Conservation (phyloP, 2,113 vertebrate genomes). For the Carettochelys insculpta region DNA sequence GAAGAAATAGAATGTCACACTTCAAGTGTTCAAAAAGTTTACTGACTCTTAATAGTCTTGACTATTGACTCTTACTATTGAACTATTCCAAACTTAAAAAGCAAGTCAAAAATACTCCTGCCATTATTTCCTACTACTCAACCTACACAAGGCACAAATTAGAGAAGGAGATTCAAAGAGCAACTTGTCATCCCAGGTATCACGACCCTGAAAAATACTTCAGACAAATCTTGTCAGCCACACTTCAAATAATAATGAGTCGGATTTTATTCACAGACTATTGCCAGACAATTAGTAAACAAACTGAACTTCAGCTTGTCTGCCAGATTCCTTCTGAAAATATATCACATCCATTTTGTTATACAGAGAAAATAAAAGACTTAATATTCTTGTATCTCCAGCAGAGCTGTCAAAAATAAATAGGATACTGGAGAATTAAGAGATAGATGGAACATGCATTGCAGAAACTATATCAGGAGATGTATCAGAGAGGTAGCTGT, state of each 20-base stretch:
- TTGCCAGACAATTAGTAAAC: background rate
- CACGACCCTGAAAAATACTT: background rate
- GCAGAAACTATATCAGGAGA: background rate
- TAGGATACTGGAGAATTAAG: background rate
- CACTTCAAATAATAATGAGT: background rate
- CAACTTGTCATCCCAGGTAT: background rate
- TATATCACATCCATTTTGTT: background rate
- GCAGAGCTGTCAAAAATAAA: background rate
- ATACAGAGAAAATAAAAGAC: background rate
- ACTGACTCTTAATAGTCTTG: background rate
- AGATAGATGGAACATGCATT: background rate
- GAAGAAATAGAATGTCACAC: background rate
- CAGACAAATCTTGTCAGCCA: background rate
- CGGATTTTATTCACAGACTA: background rate
- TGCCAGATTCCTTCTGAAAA: accelerated
- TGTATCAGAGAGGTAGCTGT: too few species aligned
- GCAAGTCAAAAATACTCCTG: background rate
- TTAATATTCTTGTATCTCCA: background rate
- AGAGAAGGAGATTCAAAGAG: background rate
- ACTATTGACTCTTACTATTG: background rate
- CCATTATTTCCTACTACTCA: background rate
- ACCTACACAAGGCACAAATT: background rate
- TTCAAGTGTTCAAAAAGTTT: background rate
- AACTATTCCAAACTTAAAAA: background rate
- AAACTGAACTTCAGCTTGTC: background rate